Base-by-base conservation (phyloP, 2,113 vertebrate species). In the Erythrolamprus reginae region DNA sequence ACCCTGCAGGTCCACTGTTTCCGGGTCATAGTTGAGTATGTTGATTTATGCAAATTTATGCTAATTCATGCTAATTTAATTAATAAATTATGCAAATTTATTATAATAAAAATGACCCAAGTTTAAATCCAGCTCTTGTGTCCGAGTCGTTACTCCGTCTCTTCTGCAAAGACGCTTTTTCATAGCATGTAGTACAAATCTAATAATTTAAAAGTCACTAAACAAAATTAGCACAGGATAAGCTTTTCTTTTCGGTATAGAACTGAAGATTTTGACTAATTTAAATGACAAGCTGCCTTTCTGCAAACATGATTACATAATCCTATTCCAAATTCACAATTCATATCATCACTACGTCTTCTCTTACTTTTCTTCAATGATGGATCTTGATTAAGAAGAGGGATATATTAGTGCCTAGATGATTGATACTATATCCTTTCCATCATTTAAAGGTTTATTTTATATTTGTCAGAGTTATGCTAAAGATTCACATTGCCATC, bases 241-340 rank as follows among this genome's bases (percentile, higher is more conserved):
- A 88, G 28, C 61, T 0, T 12, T 65, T 9, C 33, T 89, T 92
- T 87, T 91, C 92, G 77, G 52, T 50, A 15, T 38, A 82, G 53
- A 77, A 89, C 82, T 91, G 92, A 95, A 92, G 93, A 90, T 53
- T 93, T 33, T 65, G 50, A 82, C 48, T 53, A 91, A 51, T 87
- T 95, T 93, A 91, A 93, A 91, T 95, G 93, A 70, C 10, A 90
- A 92, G 48, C 47, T 77, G 23, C 65, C 53, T 87, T 90, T 56
- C 70, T 28, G 28, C 12, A 58, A 33, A 12, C 28, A 9, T 15
- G 95, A 91, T 93, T 89, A 82, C 61, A 53, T 13, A 42, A 19
- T 55, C 23, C 7, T 17, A 47, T 26, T 47, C 52, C 87, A 53
- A 77, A 21, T 7, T 82, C 42, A 65, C 28, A 70, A 45, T 33